Percentiles rank a stretch among this genome's conserved stretches.
phyloP scores from a whole-genome alignment of 2,113 vertebrate genomes.

The Chauna torquata region DNA sequence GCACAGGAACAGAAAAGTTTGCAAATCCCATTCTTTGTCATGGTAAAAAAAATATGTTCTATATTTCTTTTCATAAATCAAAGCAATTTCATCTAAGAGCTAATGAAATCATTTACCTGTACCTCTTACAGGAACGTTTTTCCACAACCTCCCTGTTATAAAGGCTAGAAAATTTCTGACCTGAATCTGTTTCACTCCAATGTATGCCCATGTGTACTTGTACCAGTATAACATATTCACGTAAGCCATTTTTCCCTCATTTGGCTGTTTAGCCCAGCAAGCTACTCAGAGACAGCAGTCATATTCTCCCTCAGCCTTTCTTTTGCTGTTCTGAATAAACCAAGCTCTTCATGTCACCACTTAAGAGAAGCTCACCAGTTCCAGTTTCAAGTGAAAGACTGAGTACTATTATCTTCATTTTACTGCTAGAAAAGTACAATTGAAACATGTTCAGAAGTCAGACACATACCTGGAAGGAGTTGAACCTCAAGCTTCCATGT shows the following conservation, averaged over 20 bases:
- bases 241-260: not conserved
- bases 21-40: not conserved
- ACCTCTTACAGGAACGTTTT: not conserved
- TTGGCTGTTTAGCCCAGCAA: not conserved
- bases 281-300: not conserved
- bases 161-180: not conserved
- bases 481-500: not conserved
- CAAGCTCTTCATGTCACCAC: not conserved
- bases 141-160: not conserved
- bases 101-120: not conserved
- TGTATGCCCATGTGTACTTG: not conserved
- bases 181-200: not conserved
- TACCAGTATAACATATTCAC: not conserved
- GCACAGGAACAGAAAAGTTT: not conserved
- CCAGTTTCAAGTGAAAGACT: not conserved
- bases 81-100: not conserved
- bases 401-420: not conserved
- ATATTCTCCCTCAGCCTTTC: not conserved
- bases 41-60: not conserved
- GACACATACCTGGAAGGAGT: not conserved
- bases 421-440: not conserved
- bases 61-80: not conserved
- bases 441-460: not conserved
- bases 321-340: not conserved
- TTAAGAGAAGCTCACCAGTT: not conserved